These are phyloP conservation scores for Saturnia pavonia DNA, from an alignment of 2,888 invertebrate species.

Conservation along the genomic window DNA sequence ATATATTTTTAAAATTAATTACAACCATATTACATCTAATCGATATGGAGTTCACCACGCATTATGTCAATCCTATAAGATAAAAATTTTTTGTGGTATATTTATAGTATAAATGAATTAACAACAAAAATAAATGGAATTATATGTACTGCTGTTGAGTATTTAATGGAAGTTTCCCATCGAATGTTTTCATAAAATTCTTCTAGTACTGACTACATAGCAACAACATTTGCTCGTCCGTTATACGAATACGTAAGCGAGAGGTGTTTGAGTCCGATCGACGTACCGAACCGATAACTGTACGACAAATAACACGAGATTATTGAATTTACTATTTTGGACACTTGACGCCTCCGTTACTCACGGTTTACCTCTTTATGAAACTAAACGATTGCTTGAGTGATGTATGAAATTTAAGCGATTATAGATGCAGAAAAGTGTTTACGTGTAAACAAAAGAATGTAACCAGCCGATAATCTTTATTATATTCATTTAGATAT, in stretches of 20 bases:
- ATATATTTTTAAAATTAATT: neutral
- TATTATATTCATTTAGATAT: too few relatives aligned
- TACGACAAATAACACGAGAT: conserved; percentile 35
- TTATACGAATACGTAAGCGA: conserved; percentile 16
- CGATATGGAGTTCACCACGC: too few relatives aligned
- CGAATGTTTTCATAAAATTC: conserved; percentile 12
- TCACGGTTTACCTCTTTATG: conserved; percentile 19
- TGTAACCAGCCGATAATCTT: neutral
- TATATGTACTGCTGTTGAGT: conserved; percentile 1
- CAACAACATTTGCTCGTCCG: conserved; percentile 12
- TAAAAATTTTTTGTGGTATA: too few relatives aligned
- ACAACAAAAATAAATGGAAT: neutral
- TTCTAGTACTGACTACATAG: neutral
- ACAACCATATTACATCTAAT: too few relatives aligned
- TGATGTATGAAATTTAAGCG: neutral
- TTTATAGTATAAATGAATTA: too few relatives aligned
- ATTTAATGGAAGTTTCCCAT: conserved; percentile 5
- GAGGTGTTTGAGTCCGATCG: conserved; percentile 23
- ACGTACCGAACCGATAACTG: conserved; percentile 35
- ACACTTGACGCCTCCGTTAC: conserved; percentile 33
- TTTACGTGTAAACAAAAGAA: neutral
- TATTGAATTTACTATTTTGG: conserved; percentile 42
- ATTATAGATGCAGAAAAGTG: neutral
- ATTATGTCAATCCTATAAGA: neutral
- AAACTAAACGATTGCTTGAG: neutral